Base-by-base conservation (phyloP, 2,113 vertebrate species). In the Lampris megalopsis region DNA sequence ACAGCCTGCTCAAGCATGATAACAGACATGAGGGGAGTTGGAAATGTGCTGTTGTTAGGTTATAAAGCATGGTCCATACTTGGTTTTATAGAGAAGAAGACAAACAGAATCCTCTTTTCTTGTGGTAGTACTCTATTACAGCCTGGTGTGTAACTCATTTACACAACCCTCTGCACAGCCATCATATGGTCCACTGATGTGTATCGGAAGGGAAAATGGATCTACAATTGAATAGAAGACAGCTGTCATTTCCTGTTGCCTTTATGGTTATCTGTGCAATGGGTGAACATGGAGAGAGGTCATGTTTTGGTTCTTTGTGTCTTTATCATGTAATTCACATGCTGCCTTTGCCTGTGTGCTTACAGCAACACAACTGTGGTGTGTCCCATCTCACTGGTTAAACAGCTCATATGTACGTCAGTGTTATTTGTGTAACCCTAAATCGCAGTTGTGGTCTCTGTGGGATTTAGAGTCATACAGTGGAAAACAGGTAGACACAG, bases 201-300 rank as follows among this genome's bases (percentile, higher is more conserved):
- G 73, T 83, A 80, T 86, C 79, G 88, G 90, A 92, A 92, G 79
- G 74, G 80, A 85, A 92, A 88, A 93, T 92, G 88, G 81, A 88
- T 83, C 75, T 70, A 89, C 84, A 91, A 91, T 93, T 93, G 77
- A 85, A 92, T 92, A 93, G 88, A 93, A 87, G 85, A 69, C 57
- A 80, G 74, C 82, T 85, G 87, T 86, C 88, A 84, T 70, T 92
- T 93, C 86, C 91, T 92, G 82, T 86, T 75, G 83, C 67, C 13
- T 81, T 24, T 84, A 69, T 74, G 66, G 63, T 79, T 69, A 61
- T 78, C 80, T 88, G 80, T 88, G 80, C 53, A 6, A 40, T 40
- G 65, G 69, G 71, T 64, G 75, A 71, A 53, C 57, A 63, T 11
- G 63, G 52, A 52, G 2, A 84, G 61, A 47, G 61, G 6, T 57